Evolutionary conservation across 2,797 vertebrate species (phyloP).

Genomic region (Chrysocyon brachyurus): DNA sequence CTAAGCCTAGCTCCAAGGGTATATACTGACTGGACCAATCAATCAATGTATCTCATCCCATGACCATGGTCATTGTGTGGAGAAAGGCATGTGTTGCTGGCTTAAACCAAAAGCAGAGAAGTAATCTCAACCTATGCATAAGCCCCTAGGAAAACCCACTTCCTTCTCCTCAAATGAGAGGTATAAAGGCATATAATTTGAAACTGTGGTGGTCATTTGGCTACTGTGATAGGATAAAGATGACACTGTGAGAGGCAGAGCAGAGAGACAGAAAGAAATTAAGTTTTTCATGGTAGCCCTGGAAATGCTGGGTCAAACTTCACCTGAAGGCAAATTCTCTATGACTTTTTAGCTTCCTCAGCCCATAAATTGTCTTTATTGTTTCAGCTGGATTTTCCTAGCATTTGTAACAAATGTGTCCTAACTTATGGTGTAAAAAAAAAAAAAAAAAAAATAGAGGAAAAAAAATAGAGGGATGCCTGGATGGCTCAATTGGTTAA

Average conservation of each 20-base stretch:
- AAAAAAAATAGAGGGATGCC: too few relatives aligned
- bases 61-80: not conserved
- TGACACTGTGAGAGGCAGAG: not conserved
- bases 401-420: slow-evolving; percentile 15
- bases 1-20: not conserved
- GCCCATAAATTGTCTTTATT: not conserved
- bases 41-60: not conserved
- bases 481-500: too few relatives aligned
- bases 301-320: not conserved
- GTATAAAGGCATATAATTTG: not conserved
- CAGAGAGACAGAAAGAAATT: not conserved
- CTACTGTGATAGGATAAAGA: not conserved
- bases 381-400: not conserved
- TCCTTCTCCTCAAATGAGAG: not conserved
- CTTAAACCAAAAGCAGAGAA: not conserved
- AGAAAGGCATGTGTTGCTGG: not conserved
- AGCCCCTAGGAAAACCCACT: not conserved
- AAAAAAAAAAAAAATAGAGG: too few relatives aligned
- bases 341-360: not conserved
- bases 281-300: not conserved
- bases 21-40: not conserved
- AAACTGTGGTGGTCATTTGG: not conserved
- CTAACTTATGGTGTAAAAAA: not conserved
- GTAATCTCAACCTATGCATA: not conserved
- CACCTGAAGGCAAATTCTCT: not conserved